A percentile compares a stretch with the other conserved stretches of the same genome.
These are phyloP conservation scores for Drosophila affinis DNA, from an alignment of 2,888 invertebrate species.

Conservation along the genomic window DNA sequence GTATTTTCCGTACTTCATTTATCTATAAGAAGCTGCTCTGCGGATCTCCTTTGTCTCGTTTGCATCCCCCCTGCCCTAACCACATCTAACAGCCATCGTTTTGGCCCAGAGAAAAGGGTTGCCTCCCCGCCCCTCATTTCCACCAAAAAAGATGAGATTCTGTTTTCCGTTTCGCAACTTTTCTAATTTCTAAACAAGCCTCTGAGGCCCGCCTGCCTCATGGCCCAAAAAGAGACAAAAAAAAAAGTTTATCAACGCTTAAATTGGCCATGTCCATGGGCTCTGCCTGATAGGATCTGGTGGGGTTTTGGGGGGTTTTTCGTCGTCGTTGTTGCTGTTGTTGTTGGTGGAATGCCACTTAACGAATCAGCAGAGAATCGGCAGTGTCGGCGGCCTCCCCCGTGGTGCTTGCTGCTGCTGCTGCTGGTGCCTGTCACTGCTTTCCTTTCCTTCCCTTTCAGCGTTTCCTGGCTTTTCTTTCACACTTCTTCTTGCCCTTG, in stretches of 20 bases:
- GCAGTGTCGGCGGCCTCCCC: background rate
- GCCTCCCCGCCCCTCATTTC: background rate
- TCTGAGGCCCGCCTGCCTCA: slow-evolving; percentile 15
- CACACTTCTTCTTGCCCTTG: slow-evolving; percentile 18
- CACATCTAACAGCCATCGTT: background rate
- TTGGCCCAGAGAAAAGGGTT: background rate
- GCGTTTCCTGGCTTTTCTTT: background rate
- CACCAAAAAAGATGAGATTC: background rate
- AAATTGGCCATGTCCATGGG: slow-evolving; percentile 59
- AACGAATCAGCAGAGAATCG: slow-evolving; percentile 43
- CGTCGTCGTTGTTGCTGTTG: slow-evolving; percentile 7
- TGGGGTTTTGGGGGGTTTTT: slow-evolving; percentile 1
- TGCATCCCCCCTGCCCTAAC: background rate
- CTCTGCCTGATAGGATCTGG: slow-evolving; percentile 5
- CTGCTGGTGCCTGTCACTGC: background rate
- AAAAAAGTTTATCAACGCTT: slow-evolving; percentile 49
- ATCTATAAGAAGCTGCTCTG: background rate
- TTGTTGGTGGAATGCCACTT: slow-evolving; percentile 72
- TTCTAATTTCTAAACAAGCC: slow-evolving; percentile 53
- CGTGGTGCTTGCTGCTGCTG: background rate
- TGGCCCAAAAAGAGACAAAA: slow-evolving; percentile 2
- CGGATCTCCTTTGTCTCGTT: too few species aligned
- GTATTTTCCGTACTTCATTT: background rate
- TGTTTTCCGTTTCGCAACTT: slow-evolving; percentile 32
- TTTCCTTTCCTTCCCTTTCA: background rate